phyloP scores from a whole-genome alignment of 2,888 invertebrate genomes.

The Prenolepis imparis region DNA sequence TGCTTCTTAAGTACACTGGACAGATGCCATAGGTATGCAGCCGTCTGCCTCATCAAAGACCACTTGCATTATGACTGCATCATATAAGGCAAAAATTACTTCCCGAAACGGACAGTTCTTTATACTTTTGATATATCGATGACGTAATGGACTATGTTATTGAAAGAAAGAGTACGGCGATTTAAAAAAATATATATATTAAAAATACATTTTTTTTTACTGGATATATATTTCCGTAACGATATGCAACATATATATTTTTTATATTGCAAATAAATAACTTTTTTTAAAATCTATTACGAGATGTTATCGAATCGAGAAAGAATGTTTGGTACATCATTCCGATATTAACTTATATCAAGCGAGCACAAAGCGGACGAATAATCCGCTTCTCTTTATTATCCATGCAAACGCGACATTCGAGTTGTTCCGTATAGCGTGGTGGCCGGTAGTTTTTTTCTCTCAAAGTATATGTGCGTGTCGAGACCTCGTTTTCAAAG shows the following conservation, averaged over 20 bases:
- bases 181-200: not conserved
- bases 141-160: constrained; percentile 6
- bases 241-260: not conserved
- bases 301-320: not conserved
- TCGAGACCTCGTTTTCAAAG: constrained; percentile 58
- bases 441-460: constrained; percentile 25
- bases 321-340: not conserved
- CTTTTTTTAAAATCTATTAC: not conserved
- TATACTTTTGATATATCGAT: constrained; percentile 27
- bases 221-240: not conserved
- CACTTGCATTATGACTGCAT: constrained; percentile 56
- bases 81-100: constrained; percentile 36
- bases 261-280: not conserved
- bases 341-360: not conserved
- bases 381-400: constrained; percentile 4
- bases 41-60: constrained; percentile 69
- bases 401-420: not conserved
- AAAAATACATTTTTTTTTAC: not conserved
- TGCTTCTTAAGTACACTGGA: constrained; percentile 65
- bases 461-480: constrained; percentile 35
- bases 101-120: constrained; percentile 42
- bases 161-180: not conserved
- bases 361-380: not conserved
- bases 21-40: constrained; percentile 74
- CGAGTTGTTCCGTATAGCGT: not conserved